Conservation (phyloP, 2,797 vertebrate genomes). For the Huso huso region DNA sequence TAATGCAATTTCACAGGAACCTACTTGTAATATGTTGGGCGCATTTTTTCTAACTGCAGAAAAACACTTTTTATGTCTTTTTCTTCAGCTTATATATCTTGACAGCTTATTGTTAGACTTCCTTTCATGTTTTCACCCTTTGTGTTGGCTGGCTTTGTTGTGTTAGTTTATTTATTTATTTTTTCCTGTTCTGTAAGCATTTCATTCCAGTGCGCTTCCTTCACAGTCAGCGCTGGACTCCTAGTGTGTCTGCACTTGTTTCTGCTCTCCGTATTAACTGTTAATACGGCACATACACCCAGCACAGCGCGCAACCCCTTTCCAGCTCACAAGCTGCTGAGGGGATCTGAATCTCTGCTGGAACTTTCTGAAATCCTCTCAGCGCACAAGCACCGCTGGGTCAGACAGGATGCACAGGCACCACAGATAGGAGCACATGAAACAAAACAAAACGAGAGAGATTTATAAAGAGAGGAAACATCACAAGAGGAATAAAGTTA, state of each 20-base stretch:
- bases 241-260: conserved; percentile 30
- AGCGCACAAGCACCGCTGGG: no score
- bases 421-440: no score
- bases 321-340: no score
- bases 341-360: no score
- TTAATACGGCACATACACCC: background rate
- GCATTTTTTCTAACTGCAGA: background rate
- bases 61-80: conserved; percentile 24
- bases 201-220: background rate
- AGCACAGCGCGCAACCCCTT: no score
- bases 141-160: conserved; percentile 48
- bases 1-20: no score
- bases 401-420: no score
- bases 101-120: conserved; percentile 49
- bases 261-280: conserved; percentile 19
- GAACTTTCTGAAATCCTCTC: no score
- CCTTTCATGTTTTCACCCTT: conserved; percentile 47
- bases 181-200: background rate
- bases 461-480: no score
- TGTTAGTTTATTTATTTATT: conserved; percentile 31
- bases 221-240: conserved; percentile 23
- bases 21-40: no score
- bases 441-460: no score
- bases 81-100: conserved; percentile 39
- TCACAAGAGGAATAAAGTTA: no score